Base-by-base conservation (phyloP, 2,113 vertebrate genomes). In the Mormyrus lacerda region DNA sequence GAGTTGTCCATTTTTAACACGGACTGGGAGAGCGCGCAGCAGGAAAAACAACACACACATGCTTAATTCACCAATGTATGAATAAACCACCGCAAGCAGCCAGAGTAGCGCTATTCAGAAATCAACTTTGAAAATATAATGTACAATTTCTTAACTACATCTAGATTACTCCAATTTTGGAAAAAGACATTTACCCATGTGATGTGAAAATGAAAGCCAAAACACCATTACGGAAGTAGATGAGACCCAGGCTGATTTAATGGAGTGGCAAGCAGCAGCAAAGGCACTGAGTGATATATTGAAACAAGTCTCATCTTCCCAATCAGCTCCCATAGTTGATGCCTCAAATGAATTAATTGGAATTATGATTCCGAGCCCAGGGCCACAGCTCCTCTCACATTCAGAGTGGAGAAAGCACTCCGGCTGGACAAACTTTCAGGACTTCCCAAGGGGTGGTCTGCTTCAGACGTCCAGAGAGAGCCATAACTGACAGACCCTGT, bases 401-500 rank as follows among this genome's bases (percentile, higher is more conserved):
- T 50, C 5, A 27, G 44, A 21, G 35, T 10, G 79, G 76, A 51
- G n/a, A 73, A 39, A 88, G 87, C 87, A 84, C 88, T 73, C 10
- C 47, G 82, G 73, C 83, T 89, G 76, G 89, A 61, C 21, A 91
- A 91, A 44, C 83, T 85, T 89, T 90, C 92, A 91, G 92, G 85
- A 89, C 87, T 65, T 89, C 90, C 17, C 65, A 61, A 15, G 17
- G 7, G 39, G 53, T 19, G 7, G 31, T 5, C 27, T 87, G 44
- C 31, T 55, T 53, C 48, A 53, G 55, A 65, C 10, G 42, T 27
- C 27, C 21, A 5, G 8, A 50, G 84, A 83, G 85, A 48, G 76
- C 42, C 35, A 87, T 35, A 10, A 87, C 87, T 89, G 90, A 88
- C 90, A 93, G 89, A 58, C 93, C 93, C 90, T 93, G 92, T 93